phyloP scores from a whole-genome alignment of 2,113 vertebrate species.

The Smithornis capensis region DNA sequence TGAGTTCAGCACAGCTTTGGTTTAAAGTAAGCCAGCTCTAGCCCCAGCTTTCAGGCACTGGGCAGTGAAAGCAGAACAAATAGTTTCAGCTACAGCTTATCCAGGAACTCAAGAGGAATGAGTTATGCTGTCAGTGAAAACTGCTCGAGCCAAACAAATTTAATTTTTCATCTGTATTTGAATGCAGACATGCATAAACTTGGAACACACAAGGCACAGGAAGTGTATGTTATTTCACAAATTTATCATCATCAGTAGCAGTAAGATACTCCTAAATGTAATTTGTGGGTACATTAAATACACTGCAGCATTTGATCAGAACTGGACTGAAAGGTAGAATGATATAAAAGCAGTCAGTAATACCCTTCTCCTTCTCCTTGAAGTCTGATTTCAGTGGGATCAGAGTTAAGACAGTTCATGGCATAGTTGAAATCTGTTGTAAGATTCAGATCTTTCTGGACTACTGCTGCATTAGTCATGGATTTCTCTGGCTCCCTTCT shows the following conservation, averaged over 20 bases:
- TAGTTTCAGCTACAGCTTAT: constrained; percentile 24
- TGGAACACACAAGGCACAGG: background rate
- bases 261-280: background rate
- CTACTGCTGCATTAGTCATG: background rate
- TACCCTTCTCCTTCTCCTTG: background rate
- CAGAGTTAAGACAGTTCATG: background rate
- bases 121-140: constrained; percentile 44
- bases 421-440: background rate
- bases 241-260: background rate
- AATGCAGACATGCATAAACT: constrained; percentile 37
- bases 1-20: background rate
- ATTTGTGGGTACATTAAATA: background rate
- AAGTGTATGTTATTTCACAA: background rate
- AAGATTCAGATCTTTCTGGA: background rate
- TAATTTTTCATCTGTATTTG: constrained; percentile 43
- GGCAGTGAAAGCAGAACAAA: constrained; percentile 33
- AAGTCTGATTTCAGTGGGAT: background rate
- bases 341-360: background rate
- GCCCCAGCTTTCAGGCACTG: background rate
- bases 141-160: constrained; percentile 5
- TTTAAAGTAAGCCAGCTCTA: background rate
- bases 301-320: background rate
- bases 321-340: background rate
- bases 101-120: constrained; percentile 42
- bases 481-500: background rate